These are phyloP conservation scores for Nowickia ferox DNA, from an alignment of 2,888 invertebrate species.

Conservation along the genomic window DNA sequence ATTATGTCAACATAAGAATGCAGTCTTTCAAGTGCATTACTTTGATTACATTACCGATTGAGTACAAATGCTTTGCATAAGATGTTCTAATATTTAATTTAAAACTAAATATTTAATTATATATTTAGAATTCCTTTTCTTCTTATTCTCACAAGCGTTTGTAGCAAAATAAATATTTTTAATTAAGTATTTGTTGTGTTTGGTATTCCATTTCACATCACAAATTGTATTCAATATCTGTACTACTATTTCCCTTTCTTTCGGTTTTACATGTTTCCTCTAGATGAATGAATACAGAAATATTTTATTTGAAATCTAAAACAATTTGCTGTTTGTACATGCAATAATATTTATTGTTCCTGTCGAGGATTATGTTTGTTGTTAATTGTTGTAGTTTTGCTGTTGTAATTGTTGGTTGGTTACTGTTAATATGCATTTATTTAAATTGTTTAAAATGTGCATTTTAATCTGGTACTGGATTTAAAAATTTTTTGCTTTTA, in stretches of 20 bases:
- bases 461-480: conserved; percentile 47
- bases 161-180: conserved; percentile 48
- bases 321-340: background rate
- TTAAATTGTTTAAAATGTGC: conserved; percentile 46
- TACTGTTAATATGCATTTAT: conserved; percentile 19
- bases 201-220: background rate
- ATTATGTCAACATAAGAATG: conserved; percentile 36
- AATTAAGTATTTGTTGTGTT: conserved; percentile 14
- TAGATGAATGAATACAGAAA: conserved; percentile 51
- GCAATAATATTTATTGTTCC: conserved; percentile 8
- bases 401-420: conserved; percentile 27
- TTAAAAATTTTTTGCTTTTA: conserved; percentile 47
- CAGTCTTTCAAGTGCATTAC: conserved; percentile 44
- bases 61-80: conserved; percentile 14
- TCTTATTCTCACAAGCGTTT: conserved; percentile 1
- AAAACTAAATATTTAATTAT: conserved; percentile 21
- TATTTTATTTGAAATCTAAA: conserved; percentile 35
- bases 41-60: background rate
- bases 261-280: conserved; percentile 4
- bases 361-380: conserved; percentile 37
- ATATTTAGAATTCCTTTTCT: conserved; percentile 46
- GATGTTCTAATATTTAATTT: conserved; percentile 24
- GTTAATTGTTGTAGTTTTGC: conserved; percentile 22
- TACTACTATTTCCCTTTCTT: background rate
- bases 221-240: conserved; percentile 10